Base-by-base conservation (phyloP, 2,888 invertebrate genomes). In the Ormyrus rosae region DNA sequence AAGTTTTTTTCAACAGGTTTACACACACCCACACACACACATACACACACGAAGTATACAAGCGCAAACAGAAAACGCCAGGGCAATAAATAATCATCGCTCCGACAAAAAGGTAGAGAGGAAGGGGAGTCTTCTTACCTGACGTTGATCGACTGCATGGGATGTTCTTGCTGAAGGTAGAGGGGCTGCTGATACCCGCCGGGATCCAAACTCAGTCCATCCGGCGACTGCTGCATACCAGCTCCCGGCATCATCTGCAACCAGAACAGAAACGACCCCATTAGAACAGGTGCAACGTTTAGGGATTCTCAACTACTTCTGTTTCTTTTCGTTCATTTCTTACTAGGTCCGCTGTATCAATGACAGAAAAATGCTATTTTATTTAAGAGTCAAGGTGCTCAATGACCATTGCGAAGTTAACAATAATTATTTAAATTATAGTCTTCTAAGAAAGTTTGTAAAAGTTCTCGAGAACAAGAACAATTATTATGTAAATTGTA, bases 171-270 rank as follows among this genome's bases (percentile, higher is more conserved):
- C 89, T 94, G 94, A 84, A 95, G 91, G 88, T 95, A 95, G 48
- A 95, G 91, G 67, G 95, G 95, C 89, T 95, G 95, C 88, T 95
- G 95, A 89, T 95, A 95, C 45, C 93, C 93, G 82, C 93, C 93
- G 56, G 94, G 93, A 83, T 91, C 91, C 74, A 93, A 92, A 84
- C 92, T 92, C 84, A 94, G 88, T 51, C 93, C 93, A 84, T 94
- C 94, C 88, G 93, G 92, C 46, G 93, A 93, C 71, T 93, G 94
- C 86, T 93, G 93, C 91, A 93, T 93, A 91, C 93, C 93, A 79
- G 93, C 92, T 84, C 92, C 93, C 91, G 93, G 89, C 88, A 90
- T 89, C 88, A 90, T 89, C 87, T 91, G 84, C 55, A 87, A 87
- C 74, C 77, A 78, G 81, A 19, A 74, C 9, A 61, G 60, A 64